A percentile compares a stretch with the other conserved stretches of the same genome.
Evolutionary conservation across 2,113 vertebrate genomes (phyloP).

Genomic region (Edolisoma coerulescens): DNA sequence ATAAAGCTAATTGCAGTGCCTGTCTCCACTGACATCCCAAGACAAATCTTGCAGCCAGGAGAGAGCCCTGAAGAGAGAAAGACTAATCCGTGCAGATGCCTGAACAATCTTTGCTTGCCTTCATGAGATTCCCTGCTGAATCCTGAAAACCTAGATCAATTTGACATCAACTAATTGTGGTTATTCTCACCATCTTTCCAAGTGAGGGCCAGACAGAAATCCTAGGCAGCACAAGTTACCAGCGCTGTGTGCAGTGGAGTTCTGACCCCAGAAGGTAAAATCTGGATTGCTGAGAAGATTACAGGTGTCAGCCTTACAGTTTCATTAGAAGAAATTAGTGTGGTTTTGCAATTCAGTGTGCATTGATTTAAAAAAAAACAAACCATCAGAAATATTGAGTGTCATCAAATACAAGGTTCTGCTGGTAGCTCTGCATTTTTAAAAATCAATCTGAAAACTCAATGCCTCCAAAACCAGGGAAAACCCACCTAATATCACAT

Average conservation of each 20-base stretch:
- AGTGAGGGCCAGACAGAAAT: neutral
- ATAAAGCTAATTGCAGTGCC: neutral
- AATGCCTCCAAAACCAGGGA: neutral
- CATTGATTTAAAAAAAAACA: neutral
- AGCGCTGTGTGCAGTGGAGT: accelerated
- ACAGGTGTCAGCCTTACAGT: neutral
- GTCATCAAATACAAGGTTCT: neutral
- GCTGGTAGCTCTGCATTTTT: neutral
- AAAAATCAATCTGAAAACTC: constrained; percentile 3
- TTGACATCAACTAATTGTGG: constrained; percentile 52
- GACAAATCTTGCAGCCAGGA: constrained; percentile 19
- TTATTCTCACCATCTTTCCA: constrained; percentile 16
- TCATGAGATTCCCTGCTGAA: constrained; percentile 26
- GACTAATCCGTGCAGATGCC: constrained; percentile 13
- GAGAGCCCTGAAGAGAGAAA: neutral
- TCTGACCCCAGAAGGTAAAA: neutral
- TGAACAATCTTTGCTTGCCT: neutral
- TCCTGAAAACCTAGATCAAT: constrained; percentile 41
- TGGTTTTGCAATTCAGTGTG: neutral
- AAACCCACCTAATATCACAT: neutral
- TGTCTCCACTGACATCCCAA: neutral
- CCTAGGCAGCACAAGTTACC: neutral
- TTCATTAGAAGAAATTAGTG: neutral
- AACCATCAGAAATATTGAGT: neutral
- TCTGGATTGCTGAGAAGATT: neutral